phyloP scores from a whole-genome alignment of 2,113 vertebrate genomes.

The Tupaia chinensis region DNA sequence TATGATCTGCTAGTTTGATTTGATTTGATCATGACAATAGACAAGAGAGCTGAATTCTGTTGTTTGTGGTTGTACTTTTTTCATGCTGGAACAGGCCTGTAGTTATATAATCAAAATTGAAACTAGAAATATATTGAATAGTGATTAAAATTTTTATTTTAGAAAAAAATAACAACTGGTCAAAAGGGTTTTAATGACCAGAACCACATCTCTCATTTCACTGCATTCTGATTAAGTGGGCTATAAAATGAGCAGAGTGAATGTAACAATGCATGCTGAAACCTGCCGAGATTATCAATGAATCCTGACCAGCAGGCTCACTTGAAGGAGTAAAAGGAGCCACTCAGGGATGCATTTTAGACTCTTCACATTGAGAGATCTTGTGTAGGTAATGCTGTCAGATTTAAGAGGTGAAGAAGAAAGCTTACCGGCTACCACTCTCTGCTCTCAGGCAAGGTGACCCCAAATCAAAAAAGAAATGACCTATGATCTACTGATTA shows the following conservation, averaged over 20 bases:
- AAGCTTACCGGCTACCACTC: rapidly evolving
- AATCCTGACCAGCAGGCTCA: not conserved
- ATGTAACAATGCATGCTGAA: not conserved
- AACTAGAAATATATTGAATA: not conserved
- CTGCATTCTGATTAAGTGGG: not conserved
- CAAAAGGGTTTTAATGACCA: not conserved
- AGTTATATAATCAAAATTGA: not conserved
- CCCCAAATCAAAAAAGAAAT: not conserved
- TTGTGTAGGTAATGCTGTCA: not conserved
- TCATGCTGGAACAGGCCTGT: not conserved
- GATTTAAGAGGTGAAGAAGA: not conserved
- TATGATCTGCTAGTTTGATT: not conserved
- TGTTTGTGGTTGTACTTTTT: conserved; percentile 13
- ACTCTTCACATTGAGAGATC: not conserved
- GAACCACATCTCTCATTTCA: not conserved
- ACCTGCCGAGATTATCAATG: not conserved
- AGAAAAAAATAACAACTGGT: not conserved
- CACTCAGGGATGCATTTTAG: not conserved
- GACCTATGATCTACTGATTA: not conserved
- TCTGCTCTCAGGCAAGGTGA: conserved; percentile 8
- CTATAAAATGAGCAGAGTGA: not conserved
- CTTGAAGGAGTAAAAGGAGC: not conserved
- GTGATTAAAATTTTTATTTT: not conserved
- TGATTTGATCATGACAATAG: not conserved
- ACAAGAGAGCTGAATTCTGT: not conserved